Base-by-base conservation (phyloP, 2,888 invertebrate genomes). In the Sminthurides aquaticus region DNA sequence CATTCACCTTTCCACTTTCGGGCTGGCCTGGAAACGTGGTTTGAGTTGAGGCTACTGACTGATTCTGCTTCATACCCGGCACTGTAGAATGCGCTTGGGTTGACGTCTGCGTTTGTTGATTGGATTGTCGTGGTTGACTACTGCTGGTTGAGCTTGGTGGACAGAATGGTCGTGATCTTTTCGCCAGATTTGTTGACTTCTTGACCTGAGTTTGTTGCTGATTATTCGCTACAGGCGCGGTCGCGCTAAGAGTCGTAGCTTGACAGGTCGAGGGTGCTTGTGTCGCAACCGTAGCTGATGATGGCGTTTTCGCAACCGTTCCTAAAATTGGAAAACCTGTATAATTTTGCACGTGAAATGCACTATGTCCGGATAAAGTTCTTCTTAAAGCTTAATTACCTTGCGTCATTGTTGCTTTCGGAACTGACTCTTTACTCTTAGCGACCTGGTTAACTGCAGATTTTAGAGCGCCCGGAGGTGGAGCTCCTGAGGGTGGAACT, bases 1-100 rank as follows among this genome's bases (percentile, higher is more conserved):
- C n/a, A 15, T 60, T 28, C 18, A 43, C 29, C 29, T 27, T 49
- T 29, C 24, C 49, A 24, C 43, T 34, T 52, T 69, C 52, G 64
- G 67, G 34, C 49, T 66, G 65, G 22, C 68, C 71, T 11, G 69
- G 65, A 20, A 66, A 66, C 1, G 68, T 63, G 1, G 73, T 73
- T 62, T 73, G 72, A 15, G 73, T 73, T 15, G 72, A 71, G n/a
- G 72, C 74, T 11, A 72, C 72, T n/a, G 74, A 71, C 20, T 67
- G 67, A 49, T 67, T 67, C 43, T 67, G 67, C 28, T 67, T 67
- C 57, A 61, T 61, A 25, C 43, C 34, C n/a, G 48, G 48, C 27
- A 57, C 59, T 43, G 66, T 60, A 24, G 49, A 58, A 64, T 64
- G 67, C 20, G 67, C 66, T 34, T 66, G 62, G 34, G 69, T 59